Conservation (phyloP, 2,888 invertebrate genomes). For the Hypomecis punctinalis region DNA sequence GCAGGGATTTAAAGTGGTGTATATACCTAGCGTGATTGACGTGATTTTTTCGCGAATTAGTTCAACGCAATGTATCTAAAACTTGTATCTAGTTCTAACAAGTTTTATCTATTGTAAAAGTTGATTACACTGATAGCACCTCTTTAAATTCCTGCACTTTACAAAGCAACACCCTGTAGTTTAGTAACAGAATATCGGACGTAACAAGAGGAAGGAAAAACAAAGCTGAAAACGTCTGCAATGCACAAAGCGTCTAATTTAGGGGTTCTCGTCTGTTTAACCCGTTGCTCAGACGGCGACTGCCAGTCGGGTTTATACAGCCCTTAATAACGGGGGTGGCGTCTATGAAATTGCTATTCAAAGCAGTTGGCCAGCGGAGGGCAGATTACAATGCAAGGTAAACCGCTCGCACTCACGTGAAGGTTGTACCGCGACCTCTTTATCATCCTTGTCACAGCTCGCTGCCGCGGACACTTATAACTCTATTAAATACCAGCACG, state of each 20-base stretch:
- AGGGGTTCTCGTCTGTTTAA: slow-evolving; percentile 64
- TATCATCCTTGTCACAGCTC: slow-evolving; percentile 66
- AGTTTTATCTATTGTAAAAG: too few species aligned
- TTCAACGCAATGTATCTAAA: too few species aligned
- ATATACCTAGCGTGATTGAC: too few species aligned
- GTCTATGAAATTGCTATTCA: slow-evolving; percentile 73
- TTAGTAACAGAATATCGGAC: slow-evolving; percentile 24
- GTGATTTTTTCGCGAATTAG: too few species aligned
- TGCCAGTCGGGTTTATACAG: slow-evolving; percentile 67
- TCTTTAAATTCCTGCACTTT: too few species aligned
- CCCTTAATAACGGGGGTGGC: slow-evolving; percentile 73
- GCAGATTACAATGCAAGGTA: slow-evolving; percentile 68
- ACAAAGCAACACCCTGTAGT: background rate
- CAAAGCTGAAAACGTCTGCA: slow-evolving; percentile 51
- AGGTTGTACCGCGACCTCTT: slow-evolving; percentile 66
- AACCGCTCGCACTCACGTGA: slow-evolving; percentile 69
- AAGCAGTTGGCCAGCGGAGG: slow-evolving; percentile 65
- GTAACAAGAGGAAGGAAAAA: slow-evolving; percentile 42
- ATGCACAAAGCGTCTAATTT: slow-evolving; percentile 64
- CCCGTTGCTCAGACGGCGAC: slow-evolving; percentile 63
- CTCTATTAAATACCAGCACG: slow-evolving; percentile 55
- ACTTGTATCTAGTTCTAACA: too few species aligned
- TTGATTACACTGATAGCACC: too few species aligned
- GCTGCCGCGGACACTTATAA: slow-evolving; percentile 57
- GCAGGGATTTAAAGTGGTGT: too few species aligned